Base-by-base conservation (phyloP, 2,113 vertebrate species). In the Xenopus laevis region DNA sequence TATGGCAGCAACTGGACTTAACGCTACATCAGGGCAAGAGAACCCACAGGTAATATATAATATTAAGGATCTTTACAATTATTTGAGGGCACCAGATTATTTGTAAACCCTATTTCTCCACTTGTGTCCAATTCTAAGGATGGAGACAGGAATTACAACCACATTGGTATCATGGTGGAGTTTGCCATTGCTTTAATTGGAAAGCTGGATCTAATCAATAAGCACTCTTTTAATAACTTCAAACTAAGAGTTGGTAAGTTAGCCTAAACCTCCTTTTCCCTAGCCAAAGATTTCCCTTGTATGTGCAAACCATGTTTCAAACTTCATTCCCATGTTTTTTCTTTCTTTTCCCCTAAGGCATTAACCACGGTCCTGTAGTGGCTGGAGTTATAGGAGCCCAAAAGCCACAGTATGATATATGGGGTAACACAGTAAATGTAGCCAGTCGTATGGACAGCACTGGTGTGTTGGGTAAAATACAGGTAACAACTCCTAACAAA, bases 391-490 rank as follows among this genome's bases (percentile, higher is more conserved):
- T 97, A 1, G 95, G 94, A 9, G 95, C 94, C 30, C 91, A 93
- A 79, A 97, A 97, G 78, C 95, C 95, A 6, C 95, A 97, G 65
- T 97, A 96, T 63, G 95, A 97, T 23, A 97, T 97, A 79, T 97
- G 95, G 95, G 95, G 95, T 17, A 97, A 97, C 82, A 87, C 94
- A 0, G 95, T 97, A 12, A 96, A 96, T 0, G 95, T 97, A 78
- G 94, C 94, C 62, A 97, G 95, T 74, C 89, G 95, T 59, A 97
- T 97, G 95, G 95, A 97, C 74, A 96, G 93, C 79, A 97, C 95
- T 0, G 95, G 95, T 3, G 87, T 93, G 27, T 76, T 95, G 73
- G 90, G 92, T 65, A 95, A 93, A 84, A 96, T 97, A 72, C 95
- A 97, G 90, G 95, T 95, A 68, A 83, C 4, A 40, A 40, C 6